Base-by-base conservation (phyloP, 1,140 invertebrate species). In the Trissolcus basalis region DNA sequence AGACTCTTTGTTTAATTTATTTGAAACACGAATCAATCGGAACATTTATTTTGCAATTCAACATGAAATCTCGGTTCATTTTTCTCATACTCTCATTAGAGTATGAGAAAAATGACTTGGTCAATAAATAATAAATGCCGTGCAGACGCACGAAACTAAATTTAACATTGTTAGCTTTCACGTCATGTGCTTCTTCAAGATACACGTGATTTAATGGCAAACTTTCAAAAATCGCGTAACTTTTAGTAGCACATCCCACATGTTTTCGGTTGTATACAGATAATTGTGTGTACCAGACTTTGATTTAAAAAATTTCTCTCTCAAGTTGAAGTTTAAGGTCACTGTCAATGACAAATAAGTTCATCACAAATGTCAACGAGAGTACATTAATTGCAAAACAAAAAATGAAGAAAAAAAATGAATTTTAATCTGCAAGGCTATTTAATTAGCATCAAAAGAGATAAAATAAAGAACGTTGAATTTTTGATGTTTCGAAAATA, bases 181-280 rank as follows among this genome's bases (percentile, higher is more conserved):
- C 14, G 55, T 68, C 64, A 59, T 53, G 55, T 68, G 39, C 14
- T 11, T 1, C 41, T 35, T 16, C 12, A 27, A 27, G 2, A 27
- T 32, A 39, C 60, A 65, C 54, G 51, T 72, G 54, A 72, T 45
- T 33, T 32, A 54, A 67, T 67, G 61, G 55, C 61, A 67, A 67
- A 56, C 51, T 67, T 67, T 61, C 63, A 67, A 67, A 67, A 74
- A 48, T 53, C 47, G 58, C 54, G 35, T 59, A 55, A 49, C 19
- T 48, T 32, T 43, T 27, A 36, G 1, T 48, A 13, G 14, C 35
- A 11, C 35, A 14, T 49, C 14, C 13, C 10, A 8, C 1, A n/a
- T 41, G 14, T 39, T 14, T 63, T 27, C 39, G 27, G 16, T 41
- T 27, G 19, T 49, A 39, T 49, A 49, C 7, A 58, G 47, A 39